These are phyloP conservation scores for Leptinotarsa peninsularis DNA, from an alignment of 2,888 invertebrate species.

Conservation along the genomic window DNA sequence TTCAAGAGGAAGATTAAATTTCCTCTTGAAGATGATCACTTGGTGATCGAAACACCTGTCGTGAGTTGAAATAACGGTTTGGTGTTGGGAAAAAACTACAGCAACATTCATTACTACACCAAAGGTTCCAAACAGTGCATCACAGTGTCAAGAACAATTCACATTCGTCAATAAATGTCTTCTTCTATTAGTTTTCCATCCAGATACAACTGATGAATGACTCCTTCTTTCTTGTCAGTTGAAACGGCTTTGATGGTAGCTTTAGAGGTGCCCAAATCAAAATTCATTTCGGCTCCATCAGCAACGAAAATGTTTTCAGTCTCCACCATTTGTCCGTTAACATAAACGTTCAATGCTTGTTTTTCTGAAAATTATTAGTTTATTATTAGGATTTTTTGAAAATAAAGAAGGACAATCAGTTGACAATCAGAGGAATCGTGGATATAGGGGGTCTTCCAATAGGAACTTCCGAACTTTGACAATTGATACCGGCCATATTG, in stretches of 20 bases:
- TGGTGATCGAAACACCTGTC: too few species aligned
- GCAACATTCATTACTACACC: too few species aligned
- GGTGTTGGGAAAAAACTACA: too few species aligned
- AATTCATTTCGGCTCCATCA: conserved; percentile 86
- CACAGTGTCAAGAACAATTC: neutral
- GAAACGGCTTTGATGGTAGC: conserved; percentile 68
- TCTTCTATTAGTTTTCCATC: conserved; percentile 59
- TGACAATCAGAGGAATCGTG: too few species aligned
- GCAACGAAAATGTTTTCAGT: conserved; percentile 86
- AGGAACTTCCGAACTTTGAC: too few species aligned
- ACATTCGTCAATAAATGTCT: conserved; percentile 45
- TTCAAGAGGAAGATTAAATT: too few species aligned
- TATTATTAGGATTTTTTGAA: neutral
- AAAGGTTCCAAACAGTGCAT: too few species aligned
- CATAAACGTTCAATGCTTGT: conserved; percentile 80
- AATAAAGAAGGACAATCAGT: neutral
- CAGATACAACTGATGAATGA: conserved; percentile 61
- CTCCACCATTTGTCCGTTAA: conserved; percentile 78
- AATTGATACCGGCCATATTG: too few species aligned
- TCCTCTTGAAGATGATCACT: too few species aligned
- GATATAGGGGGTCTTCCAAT: too few species aligned
- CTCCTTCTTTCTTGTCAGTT: conserved; percentile 67
- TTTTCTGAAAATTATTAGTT: conserved; percentile 72
- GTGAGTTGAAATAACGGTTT: too few species aligned
- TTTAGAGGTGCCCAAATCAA: conserved; percentile 70